A percentile compares a stretch with the other conserved stretches of the same genome.
Conservation (phyloP, 2,113 vertebrate genomes). For the Plecturocebus donacophilus region DNA sequence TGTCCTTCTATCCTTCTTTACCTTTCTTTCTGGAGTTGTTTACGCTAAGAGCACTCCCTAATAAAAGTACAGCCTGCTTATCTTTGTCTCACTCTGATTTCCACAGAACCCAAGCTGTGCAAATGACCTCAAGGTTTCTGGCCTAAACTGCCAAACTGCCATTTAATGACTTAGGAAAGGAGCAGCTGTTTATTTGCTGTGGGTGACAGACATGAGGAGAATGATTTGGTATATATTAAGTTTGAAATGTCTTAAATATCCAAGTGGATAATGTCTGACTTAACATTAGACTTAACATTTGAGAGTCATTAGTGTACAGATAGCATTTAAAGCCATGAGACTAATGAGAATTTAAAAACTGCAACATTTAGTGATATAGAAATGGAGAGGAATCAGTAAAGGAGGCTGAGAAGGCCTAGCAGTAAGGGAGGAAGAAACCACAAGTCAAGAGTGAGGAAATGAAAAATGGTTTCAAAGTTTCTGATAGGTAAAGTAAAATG, state of each 20-base stretch:
- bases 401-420: neutral
- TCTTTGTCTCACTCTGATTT: neutral
- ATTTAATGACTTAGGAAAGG: neutral
- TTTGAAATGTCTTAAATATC: neutral
- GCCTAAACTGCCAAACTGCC: neutral
- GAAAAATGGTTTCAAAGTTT: neutral
- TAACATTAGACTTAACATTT: neutral
- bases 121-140: slow-evolving; percentile 3
- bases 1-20: neutral
- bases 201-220: neutral
- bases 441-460: neutral
- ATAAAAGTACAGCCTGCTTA: neutral
- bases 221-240: neutral
- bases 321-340: neutral
- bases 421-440: neutral
- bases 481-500: neutral
- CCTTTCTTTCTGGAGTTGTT: neutral
- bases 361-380: neutral
- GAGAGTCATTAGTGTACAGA: neutral
- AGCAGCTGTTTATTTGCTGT: neutral
- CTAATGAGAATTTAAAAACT: neutral
- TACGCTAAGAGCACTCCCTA: neutral
- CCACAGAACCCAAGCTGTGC: neutral
- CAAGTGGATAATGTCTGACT: neutral
- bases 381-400: neutral